Evolutionary conservation across 2,113 vertebrate genomes (phyloP).

Genomic region (Proteles cristata): DNA sequence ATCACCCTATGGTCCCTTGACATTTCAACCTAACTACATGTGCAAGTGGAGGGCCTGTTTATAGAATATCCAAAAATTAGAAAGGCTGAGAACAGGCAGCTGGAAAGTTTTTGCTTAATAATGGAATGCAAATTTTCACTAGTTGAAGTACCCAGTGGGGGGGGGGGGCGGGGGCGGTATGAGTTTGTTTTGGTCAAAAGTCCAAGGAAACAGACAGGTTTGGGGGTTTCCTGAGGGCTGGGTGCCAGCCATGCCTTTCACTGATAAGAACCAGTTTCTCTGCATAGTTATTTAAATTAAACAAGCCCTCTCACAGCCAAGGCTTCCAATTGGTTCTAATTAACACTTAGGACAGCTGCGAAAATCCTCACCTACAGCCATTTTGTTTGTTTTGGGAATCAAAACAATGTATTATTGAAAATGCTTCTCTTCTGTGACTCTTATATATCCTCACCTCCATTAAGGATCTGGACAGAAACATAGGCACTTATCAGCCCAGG

Average conservation of each 20-base stretch:
- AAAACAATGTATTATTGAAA: background rate
- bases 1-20: background rate
- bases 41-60: background rate
- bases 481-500: background rate
- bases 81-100: background rate
- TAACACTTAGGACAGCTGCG: slow-evolving; percentile 2
- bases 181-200: slow-evolving; percentile 16
- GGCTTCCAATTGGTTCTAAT: slow-evolving; percentile 53
- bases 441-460: slow-evolving; percentile 45
- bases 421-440: slow-evolving; percentile 6
- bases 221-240: background rate
- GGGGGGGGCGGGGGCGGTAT: background rate
- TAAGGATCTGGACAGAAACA: background rate
- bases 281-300: background rate
- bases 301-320: background rate
- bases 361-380: background rate
- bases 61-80: background rate
- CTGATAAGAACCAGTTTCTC: background rate
- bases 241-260: background rate
- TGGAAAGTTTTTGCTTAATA: slow-evolving; percentile 1
- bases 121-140: background rate
- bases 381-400: slow-evolving; percentile 12
- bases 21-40: slow-evolving; percentile 1
- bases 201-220: background rate
- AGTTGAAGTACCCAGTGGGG: background rate